phyloP scores from a whole-genome alignment of 2,888 invertebrate genomes.

The Opisthograptis luteolata region DNA sequence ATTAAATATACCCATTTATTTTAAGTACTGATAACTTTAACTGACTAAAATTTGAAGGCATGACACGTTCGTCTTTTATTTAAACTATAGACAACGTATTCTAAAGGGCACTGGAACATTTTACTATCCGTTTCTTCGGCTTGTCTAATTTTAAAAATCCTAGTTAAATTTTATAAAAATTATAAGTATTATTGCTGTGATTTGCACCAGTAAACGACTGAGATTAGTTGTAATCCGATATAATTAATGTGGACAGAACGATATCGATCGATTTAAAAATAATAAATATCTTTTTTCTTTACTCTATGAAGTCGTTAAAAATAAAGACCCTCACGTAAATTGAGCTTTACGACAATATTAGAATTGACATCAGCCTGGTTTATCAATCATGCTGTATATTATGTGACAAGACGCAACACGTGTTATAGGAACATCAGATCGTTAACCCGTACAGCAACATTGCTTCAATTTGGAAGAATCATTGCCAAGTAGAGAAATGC shows the following conservation, averaged over 20 bases:
- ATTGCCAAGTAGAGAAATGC: constrained; percentile 69
- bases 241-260: constrained; percentile 74
- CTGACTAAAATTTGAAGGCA: constrained; percentile 83
- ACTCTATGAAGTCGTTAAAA: constrained; percentile 68
- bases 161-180: constrained; percentile 78
- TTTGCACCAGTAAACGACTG: constrained; percentile 71
- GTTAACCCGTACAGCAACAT: constrained; percentile 79
- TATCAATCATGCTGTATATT: constrained; percentile 59
- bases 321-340: constrained; percentile 76
- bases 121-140: constrained; percentile 75
- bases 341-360: constrained; percentile 79
- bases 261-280: constrained; percentile 65
- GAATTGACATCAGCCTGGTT: constrained; percentile 76
- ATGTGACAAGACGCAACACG: constrained; percentile 67
- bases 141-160: constrained; percentile 70
- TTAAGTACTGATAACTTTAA: constrained; percentile 82
- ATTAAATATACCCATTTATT: constrained; percentile 66
- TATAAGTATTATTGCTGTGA: constrained; percentile 76
- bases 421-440: constrained; percentile 83
- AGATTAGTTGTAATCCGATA: constrained; percentile 66
- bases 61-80: constrained; percentile 73
- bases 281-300: constrained; percentile 52
- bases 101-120: constrained; percentile 83
- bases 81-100: constrained; percentile 80
- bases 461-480: constrained; percentile 79